Base-by-base conservation (phyloP, 64 coral and sea anemone genomes). In the Montipora foliosa region DNA sequence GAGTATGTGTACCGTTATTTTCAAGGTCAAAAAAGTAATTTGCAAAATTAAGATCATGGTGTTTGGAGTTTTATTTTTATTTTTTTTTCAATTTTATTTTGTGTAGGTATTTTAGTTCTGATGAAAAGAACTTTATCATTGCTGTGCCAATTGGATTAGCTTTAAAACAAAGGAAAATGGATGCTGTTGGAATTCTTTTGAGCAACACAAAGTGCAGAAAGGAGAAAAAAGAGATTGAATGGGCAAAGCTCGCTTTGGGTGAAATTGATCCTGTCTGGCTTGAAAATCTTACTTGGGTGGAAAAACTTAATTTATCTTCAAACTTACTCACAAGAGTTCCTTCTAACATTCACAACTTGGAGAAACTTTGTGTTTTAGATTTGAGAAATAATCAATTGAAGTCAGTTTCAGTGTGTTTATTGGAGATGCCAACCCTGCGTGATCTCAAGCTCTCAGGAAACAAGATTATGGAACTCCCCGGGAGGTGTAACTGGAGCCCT, bases 361-460 rank as follows among this genome's bases (percentile, higher is more conserved):
- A 89, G 19, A 94, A 87, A 37, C 83, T 99, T 9, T 96, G 89
- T 59, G 71, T 74, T 29, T 80, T 99, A 12, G 92, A 99, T 25
- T 91, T 99, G 14, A 84, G 91, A 37, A 92, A 67, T 70, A 99
- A 99, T 87, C 91, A 96, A 77, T 80, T 99, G 3, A 79, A 82
- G 49, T 62, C 45, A n/a, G 88, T 96, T 16, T 95, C 97, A 57
- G 55, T 74, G 45, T 67, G 83, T 48, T 47, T 99, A 51, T 87
- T 99, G 47, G 79, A 91, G 78, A 84, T 99, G 77, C 79, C 88
- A 29, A 89, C 92, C 69, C 86, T 99, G 29, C 86, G 90, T 44
- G 78, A 87, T 77, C 80, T 99, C 20, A 92, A 88, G 67, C 62
- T 99, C 5, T 94, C 95, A 0, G 78, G 72, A 3, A 99, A 99